These are phyloP conservation scores for Sebastes iracundus DNA, from an alignment of 2,797 vertebrate species.

Conservation along the genomic window DNA sequence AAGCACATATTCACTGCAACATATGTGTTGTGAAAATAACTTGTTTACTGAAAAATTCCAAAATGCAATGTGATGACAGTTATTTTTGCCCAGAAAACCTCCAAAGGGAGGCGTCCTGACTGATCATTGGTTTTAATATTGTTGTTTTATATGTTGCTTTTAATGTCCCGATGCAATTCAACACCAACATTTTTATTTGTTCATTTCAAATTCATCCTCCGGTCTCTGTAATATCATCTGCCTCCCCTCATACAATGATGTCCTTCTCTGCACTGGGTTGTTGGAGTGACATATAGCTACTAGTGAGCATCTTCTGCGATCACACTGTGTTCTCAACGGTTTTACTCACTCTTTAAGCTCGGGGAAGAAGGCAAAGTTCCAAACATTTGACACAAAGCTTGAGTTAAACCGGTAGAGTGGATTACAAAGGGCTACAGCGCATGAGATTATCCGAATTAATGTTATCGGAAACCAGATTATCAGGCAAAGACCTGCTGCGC, in stretches of 20 bases:
- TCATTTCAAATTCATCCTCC: neutral
- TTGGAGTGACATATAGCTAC: neutral
- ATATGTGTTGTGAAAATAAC: neutral
- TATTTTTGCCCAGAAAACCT: neutral
- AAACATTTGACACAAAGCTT: constrained; percentile 51
- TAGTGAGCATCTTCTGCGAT: neutral
- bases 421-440: constrained; percentile 61
- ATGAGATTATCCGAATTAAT: constrained; percentile 66
- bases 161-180: neutral
- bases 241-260: neutral
- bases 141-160: neutral
- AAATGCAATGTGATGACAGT: neutral
- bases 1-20: neutral
- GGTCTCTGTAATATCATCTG: neutral
- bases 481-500: constrained; percentile 34
- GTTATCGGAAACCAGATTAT: constrained; percentile 69
- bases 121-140: constrained; percentile 1
- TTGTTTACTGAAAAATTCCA: neutral
- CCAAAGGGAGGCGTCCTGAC: neutral
- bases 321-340: neutral
- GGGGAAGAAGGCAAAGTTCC: constrained; percentile 28
- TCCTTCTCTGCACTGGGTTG: neutral
- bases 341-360: neutral
- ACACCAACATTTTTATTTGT: neutral
- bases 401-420: constrained; percentile 62